A percentile compares a stretch with the other conserved stretches of the same genome.
Conservation (phyloP, 2,797 vertebrate species). For the Peromyscus nudipes region DNA sequence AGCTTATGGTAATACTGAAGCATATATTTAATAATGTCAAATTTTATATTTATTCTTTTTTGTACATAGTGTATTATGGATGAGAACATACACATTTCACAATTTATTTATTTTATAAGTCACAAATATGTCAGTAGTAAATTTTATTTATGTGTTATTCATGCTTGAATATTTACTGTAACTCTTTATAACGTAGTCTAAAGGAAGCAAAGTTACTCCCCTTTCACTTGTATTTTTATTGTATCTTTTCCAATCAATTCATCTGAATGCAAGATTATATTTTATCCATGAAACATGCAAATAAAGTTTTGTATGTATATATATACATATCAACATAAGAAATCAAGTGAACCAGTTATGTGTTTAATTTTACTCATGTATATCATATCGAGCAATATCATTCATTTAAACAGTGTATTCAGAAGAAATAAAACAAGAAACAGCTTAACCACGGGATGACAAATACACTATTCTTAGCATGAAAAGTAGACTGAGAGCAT, state of each 20-base stretch:
- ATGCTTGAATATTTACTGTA: conserved; percentile 7
- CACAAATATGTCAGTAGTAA: neutral
- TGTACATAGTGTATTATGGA: neutral
- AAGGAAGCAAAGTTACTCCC: neutral
- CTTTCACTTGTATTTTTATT: neutral
- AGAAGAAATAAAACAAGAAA: neutral
- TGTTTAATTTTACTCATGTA: neutral
- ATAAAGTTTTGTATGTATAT: neutral
- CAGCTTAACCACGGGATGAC: neutral
- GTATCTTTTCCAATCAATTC: neutral
- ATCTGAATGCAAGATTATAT: neutral
- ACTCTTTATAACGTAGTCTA: neutral
- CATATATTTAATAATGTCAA: neutral
- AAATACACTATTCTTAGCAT: neutral
- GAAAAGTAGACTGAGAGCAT: neutral
- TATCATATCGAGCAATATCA: neutral
- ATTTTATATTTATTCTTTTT: neutral
- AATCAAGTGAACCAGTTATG: neutral
- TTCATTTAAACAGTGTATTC: neutral
- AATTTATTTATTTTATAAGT: neutral
- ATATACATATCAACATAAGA: neutral
- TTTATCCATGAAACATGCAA: neutral
- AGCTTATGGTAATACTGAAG: neutral
- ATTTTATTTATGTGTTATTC: neutral
- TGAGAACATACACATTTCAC: neutral